Base-by-base conservation (phyloP, 2,797 vertebrate species). In the Philypnodon macrostomus region DNA sequence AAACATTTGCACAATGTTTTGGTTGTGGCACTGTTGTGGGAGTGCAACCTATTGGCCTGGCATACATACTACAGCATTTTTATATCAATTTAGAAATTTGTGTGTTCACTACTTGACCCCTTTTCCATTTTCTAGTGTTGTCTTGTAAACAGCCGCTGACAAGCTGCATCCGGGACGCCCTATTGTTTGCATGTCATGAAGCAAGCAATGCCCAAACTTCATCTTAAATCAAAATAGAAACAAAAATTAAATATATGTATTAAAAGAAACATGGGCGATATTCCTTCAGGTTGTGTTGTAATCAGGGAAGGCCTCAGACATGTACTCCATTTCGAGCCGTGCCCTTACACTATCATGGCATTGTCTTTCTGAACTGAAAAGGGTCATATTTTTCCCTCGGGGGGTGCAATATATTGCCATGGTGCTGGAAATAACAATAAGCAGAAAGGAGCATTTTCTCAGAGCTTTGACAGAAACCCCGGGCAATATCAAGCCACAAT, bases 371-470 rank as follows among this genome's bases (percentile, higher is more conserved):
- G 45, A 55, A 63, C 26, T 17, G 18, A 50, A 32, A 58, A 60
- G 63, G 27, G 63, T 63, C 46, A 58, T 13, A 40, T 44, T 50
- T 63, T 63, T 54, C 32, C 71, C 55, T 54, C 16, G 1, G 17
- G 54, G 32, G 44, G 11, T 58, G 41, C 36, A 39, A 58, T 23
- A 31, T 58, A 54, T 68, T 72, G 62, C 37, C 36, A 36, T 16
- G 42, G 32, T 45, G 39, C 7, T 65, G 41, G 40, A 58, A 55
- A 67, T 38, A 37, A 51, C 23, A 55, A 52, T 51, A 42, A 57
- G 42, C 24, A 48, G 40, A 47, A 64, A 48, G 15, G 17, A 46
- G 31, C 10, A 4, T 54, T 57, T 60, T 54, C 44, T 68, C 40
- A n/a, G 45, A 68, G 40, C n/a, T 40, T n/a, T 37, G 52, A 60